These are phyloP conservation scores for Chaetodon auriga DNA, from an alignment of 2,113 vertebrate genomes.

Conservation along the genomic window DNA sequence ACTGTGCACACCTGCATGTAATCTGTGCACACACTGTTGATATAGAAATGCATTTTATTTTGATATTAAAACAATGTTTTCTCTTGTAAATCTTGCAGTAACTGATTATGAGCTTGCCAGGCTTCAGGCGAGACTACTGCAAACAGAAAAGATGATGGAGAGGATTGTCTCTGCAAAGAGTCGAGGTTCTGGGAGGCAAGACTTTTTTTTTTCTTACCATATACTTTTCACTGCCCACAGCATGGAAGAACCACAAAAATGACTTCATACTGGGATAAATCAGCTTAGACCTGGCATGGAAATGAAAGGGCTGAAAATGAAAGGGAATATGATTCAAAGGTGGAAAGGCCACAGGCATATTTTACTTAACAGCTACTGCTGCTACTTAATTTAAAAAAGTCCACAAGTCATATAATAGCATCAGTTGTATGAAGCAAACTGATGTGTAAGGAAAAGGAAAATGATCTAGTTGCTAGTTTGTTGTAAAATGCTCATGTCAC, in stretches of 20 bases:
- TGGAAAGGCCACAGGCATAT: not conserved
- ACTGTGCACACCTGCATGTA: too few species aligned
- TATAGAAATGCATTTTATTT: not conserved
- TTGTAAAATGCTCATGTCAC: not conserved
- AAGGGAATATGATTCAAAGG: constrained; percentile 10
- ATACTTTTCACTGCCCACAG: constrained; percentile 1
- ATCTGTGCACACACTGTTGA: not conserved
- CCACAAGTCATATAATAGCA: constrained; percentile 4
- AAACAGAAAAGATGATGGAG: constrained; percentile 91
- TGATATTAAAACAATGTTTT: constrained; percentile 5
- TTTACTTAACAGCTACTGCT: constrained; percentile 2
- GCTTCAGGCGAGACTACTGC: constrained; percentile 90
- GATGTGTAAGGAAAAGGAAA: not conserved
- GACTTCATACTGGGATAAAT: constrained; percentile 11
- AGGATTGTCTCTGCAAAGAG: constrained; percentile 88
- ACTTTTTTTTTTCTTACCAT: constrained; percentile 4
- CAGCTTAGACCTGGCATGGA: constrained; percentile 7
- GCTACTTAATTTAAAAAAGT: not conserved
- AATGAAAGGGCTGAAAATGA: constrained; percentile 28
- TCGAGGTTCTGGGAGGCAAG: constrained; percentile 86
- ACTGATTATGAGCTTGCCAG: constrained; percentile 88
- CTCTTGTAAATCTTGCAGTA: constrained; percentile 72
- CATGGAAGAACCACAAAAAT: constrained; percentile 7
- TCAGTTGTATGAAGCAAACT: not conserved
- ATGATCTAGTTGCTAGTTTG: not conserved